Evolutionary conservation across 2,888 invertebrate species (phyloP).

Genomic region (Cephus runcator): DNA sequence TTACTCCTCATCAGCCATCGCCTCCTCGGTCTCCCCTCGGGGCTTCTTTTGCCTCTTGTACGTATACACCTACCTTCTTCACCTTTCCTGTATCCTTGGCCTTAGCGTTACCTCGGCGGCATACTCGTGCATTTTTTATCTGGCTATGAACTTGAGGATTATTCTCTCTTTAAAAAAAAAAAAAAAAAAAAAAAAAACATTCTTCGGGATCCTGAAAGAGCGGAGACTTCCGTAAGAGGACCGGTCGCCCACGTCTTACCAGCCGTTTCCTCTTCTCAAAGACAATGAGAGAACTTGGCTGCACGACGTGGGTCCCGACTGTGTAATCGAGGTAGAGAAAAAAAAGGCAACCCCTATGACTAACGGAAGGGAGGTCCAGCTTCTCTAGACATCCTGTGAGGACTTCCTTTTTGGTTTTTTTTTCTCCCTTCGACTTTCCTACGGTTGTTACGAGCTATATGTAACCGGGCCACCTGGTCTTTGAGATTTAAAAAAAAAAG

Average conservation of each 20-base stretch:
- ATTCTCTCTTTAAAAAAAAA: too few species aligned
- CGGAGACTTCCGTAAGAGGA: not conserved
- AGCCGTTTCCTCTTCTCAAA: not conserved
- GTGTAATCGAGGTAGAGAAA: not conserved
- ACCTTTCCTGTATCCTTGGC: constrained; percentile 22
- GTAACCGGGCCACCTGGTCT: not conserved
- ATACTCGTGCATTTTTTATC: constrained; percentile 2
- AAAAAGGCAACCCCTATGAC: not conserved
- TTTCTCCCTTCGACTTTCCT: not conserved
- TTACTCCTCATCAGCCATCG: constrained; percentile 10
- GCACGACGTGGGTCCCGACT: not conserved
- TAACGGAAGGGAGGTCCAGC: not conserved
- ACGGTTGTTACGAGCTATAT: not conserved
- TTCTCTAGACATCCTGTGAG: not conserved
- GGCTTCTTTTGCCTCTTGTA: constrained; percentile 23
- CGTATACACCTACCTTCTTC: not conserved
- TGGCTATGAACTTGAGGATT: not conserved
- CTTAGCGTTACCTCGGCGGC: constrained; percentile 28
- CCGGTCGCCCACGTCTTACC: not conserved
- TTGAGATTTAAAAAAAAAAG: not conserved
- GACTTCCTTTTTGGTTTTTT: not conserved
- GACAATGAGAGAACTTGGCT: not conserved
- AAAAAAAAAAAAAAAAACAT: not conserved
- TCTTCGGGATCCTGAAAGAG: not conserved
- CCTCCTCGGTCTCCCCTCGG: constrained; percentile 31